Conservation (phyloP, 2,113 vertebrate genomes). For the Fregetta grallaria region DNA sequence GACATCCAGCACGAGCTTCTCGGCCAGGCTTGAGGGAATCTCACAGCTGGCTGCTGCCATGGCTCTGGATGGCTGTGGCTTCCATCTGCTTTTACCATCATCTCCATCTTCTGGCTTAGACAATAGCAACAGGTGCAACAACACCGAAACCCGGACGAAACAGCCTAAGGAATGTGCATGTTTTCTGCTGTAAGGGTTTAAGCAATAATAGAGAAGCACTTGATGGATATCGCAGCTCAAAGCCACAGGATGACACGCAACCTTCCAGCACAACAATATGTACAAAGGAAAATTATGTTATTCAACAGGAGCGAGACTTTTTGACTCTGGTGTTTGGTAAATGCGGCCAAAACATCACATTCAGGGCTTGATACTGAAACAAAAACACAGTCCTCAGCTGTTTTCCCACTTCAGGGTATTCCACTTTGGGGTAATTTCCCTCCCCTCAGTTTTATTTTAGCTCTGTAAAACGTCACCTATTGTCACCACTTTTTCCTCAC, state of each 20-base stretch:
- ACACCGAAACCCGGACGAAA: neutral
- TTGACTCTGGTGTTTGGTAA: accelerated
- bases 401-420: neutral
- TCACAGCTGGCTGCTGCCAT: neutral
- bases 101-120: neutral
- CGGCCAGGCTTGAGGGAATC: neutral
- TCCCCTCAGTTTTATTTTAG: neutral
- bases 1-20: neutral
- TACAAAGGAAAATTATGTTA: neutral
- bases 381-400: neutral
- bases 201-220: neutral
- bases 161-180: neutral
- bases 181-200: neutral
- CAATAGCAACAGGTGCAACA: conserved; percentile 32
- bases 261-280: neutral
- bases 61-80: accelerated
- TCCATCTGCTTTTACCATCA: conserved; percentile 21
- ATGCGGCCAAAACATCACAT: neutral
- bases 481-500: neutral
- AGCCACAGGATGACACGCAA: neutral
- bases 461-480: neutral
- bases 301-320: neutral
- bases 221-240: neutral
- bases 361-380: neutral
- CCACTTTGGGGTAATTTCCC: neutral